Conservation (phyloP, 2,888 invertebrate species). For the Pycnomerus fuliginosus region DNA sequence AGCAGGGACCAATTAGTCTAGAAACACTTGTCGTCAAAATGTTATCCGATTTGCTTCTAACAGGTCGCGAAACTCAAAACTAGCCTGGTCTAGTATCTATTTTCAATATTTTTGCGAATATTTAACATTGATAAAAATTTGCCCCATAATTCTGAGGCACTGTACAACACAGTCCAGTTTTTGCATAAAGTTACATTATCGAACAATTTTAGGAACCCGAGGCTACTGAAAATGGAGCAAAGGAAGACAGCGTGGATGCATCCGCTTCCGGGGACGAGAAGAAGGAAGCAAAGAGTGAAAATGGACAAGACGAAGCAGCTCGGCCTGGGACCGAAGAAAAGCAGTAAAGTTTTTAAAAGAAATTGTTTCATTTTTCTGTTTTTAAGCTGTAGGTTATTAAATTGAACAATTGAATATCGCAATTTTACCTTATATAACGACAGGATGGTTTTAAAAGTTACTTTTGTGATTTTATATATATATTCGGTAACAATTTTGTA, state of each 20-base stretch:
- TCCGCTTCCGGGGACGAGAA: constrained; percentile 43
- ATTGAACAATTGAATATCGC: constrained; percentile 26
- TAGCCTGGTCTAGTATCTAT: too few species aligned
- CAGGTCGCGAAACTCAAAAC: too few species aligned
- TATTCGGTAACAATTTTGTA: constrained; percentile 26
- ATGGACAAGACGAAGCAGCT: constrained; percentile 36
- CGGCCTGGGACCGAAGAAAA: constrained; percentile 41
- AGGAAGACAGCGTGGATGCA: constrained; percentile 47
- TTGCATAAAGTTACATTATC: constrained; percentile 33
- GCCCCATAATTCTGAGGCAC: too few species aligned
- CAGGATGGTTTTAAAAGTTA: constrained; percentile 29
- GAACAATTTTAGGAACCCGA: constrained; percentile 38
- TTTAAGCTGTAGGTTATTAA: constrained; percentile 41
- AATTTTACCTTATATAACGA: constrained; percentile 25
- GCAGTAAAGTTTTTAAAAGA: constrained; percentile 45
- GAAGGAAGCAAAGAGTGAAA: constrained; percentile 35
- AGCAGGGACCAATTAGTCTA: too few species aligned
- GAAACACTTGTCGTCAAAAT: too few species aligned
- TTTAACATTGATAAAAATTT: too few species aligned
- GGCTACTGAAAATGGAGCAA: constrained; percentile 49
- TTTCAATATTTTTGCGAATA: too few species aligned
- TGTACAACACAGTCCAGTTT: too few species aligned
- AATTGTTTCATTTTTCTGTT: constrained; percentile 25
- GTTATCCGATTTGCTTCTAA: too few species aligned
- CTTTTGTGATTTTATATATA: constrained; percentile 25